Evolutionary conservation across 1,140 invertebrate genomes (phyloP).

Genomic region (Notospermus geniculatus): DNA sequence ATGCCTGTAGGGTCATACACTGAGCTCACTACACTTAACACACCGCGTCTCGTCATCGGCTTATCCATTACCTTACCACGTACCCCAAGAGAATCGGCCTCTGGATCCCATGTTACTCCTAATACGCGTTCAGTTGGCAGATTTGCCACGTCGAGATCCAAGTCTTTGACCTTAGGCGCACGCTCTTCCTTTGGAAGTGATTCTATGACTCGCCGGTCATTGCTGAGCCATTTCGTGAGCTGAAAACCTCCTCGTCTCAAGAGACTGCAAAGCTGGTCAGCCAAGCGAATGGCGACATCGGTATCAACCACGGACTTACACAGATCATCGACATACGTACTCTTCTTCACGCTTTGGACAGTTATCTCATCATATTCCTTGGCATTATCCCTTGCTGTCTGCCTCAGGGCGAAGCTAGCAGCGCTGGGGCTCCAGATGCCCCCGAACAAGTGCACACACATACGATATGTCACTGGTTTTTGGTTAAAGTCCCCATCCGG

Average conservation of each 20-base stretch:
- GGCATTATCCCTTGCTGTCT: neutral
- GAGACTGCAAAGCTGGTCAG: neutral
- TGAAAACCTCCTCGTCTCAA: neutral
- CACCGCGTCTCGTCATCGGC: neutral
- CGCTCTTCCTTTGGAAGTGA: neutral
- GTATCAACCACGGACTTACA: constrained; percentile 2
- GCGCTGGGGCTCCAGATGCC: too few species aligned
- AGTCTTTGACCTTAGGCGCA: constrained; percentile 1
- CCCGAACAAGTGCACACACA: constrained; percentile 18
- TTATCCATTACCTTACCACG: neutral
- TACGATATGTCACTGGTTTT: constrained; percentile 12
- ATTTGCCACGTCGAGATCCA: neutral
- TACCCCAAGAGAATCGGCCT: constrained; percentile 15
- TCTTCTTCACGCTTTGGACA: neutral
- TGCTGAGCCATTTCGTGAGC: constrained; percentile 10
- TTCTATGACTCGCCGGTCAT: neutral
- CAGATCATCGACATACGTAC: constrained; percentile 6
- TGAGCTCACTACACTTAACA: constrained; percentile 5
- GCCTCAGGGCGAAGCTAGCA: constrained; percentile 12
- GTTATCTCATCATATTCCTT: neutral
- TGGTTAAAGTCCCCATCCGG: neutral
- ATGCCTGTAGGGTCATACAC: constrained; percentile 8
- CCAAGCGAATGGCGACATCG: neutral
- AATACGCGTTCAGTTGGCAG: constrained; percentile 1
- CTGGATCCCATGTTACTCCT: constrained; percentile 8